Evolutionary conservation across 2,797 vertebrate genomes (phyloP).

Genomic region (Xyrichtys novacula): DNA sequence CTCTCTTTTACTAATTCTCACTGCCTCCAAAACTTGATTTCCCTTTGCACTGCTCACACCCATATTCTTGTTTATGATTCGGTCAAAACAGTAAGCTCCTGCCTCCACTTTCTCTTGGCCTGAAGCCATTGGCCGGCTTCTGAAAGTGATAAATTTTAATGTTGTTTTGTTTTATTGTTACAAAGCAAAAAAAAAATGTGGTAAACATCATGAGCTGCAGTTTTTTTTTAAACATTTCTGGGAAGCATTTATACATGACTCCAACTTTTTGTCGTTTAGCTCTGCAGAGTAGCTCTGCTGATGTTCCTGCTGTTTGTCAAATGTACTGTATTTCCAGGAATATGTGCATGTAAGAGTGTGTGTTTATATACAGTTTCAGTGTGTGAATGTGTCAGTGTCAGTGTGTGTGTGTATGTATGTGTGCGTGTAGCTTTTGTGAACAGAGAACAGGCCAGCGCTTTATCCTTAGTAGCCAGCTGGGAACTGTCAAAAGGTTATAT

Average conservation of each 20-base stretch:
- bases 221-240: not conserved
- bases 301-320: slow-evolving; percentile 3
- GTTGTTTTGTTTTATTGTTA: not conserved
- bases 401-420: not conserved
- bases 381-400: not conserved
- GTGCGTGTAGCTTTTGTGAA: slow-evolving; percentile 12
- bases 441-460: slow-evolving; percentile 44
- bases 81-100: not conserved
- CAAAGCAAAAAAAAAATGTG: not conserved
- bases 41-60: not conserved
- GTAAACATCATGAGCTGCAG: too few relatives aligned
- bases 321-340: slow-evolving; percentile 14
- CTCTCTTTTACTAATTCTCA: not conserved
- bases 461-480: slow-evolving; percentile 65
- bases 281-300: not conserved
- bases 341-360: not conserved
- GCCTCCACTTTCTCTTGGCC: not conserved
- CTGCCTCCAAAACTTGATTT: not conserved
- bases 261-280: not conserved
- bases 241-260: not conserved
- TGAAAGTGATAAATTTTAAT: not conserved
- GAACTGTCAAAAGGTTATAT: slow-evolving; percentile 72
- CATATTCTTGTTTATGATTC: not conserved
- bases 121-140: not conserved
- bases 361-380: not conserved